Base-by-base conservation (phyloP, 2,797 vertebrate genomes). In the Tauraco hartlaubi region DNA sequence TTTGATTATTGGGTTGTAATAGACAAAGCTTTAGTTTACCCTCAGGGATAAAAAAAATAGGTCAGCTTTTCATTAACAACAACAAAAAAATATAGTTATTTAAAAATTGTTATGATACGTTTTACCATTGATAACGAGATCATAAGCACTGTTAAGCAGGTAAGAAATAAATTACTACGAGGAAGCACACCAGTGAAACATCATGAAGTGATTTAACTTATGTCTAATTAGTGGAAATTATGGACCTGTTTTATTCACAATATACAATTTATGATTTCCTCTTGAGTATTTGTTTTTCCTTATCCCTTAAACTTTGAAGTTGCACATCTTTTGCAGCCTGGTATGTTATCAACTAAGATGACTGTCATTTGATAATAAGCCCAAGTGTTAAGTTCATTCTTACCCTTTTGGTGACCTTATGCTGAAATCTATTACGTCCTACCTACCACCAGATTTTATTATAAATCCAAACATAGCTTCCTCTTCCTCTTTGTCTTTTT, bases 221-320 rank as follows among this genome's bases (percentile, higher is more conserved):
- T 49, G 37, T 68, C 68, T 88, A 90, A 89, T 92, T 92, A 86
- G 88, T 58, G 28, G 35, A 85, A 91, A 80, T 64, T 84, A 41
- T 11, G 3, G 31, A 54, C 85, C 77, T 77, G 9, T 61, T 94
- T 85, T 58, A 71, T 52, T 87, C 61, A 67, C 56, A 39, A 66
- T 41, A 54, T 7, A 81, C 25, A 87, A 41, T 77, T 89, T 63
- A 63, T 43, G 12, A 67, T 58, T 74, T 92, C 35, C 33, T 56
- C 54, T 59, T 61, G 11, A 73, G 18, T 46, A 23, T 63, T 73
- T 62, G n/a, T 37, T 61, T 90, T 80, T 81, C 18, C 16, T 90
- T 25, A 29, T 62, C 61, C 18, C 33, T 74, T 56, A 59, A 69
- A 80, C 29, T 95, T 86, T 35, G n/a, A 79, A 52, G 33, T 37